Evolutionary conservation across 92 coral and sea anemone genomes (phyloP), one percentile per base, ranked within the genome.

Genomic region (Phenganax subtilis): DNA sequence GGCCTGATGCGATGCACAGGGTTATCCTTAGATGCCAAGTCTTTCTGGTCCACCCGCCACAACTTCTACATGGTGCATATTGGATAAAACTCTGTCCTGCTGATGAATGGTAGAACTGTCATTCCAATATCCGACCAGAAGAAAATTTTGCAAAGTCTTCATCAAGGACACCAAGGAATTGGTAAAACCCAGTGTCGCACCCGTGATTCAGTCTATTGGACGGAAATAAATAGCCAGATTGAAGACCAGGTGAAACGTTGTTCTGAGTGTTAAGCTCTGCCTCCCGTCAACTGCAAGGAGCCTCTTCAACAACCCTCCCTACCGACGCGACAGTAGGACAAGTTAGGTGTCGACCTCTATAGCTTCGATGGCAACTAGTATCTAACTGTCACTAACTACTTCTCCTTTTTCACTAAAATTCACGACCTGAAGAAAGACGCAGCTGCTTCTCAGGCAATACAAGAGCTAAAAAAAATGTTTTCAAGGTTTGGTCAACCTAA

Each of bases 31-130:
- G 14, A 37, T 64, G 59, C 75, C 11, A 31, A 80, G 52, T 58
- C 84, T n/a, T 80, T 80, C 47, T 67, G 84, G 84, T 47, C 84
- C 47, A 63, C 30, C 84, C 56, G 76, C 12, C 60, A 67, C 29
- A 14, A 65, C 20, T 75, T 80, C 25, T 51, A 66, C 44, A 57
- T 65, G 31, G 58, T 62, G 27, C 28, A 27, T 57, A 9, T 10
- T 4, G 25, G 56, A 28, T 55, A 29, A 9, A 10, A 27, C 61
- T 61, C 83, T 15, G 9, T 59, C 65, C 71, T 65, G 10, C 71
- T 0, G 10, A 65, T 65, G 28, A 65, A 17, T 65, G 71, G 16
- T 9, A 6, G 27, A 65, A 65, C 16, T 17, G 71, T 65, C 28
- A 65, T 65, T 6, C 27, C 71, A 17, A 37, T 37, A 5, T 37